These are phyloP conservation scores for Tenodera sinensis DNA, from an alignment of 2,888 invertebrate species.

Conservation along the genomic window DNA sequence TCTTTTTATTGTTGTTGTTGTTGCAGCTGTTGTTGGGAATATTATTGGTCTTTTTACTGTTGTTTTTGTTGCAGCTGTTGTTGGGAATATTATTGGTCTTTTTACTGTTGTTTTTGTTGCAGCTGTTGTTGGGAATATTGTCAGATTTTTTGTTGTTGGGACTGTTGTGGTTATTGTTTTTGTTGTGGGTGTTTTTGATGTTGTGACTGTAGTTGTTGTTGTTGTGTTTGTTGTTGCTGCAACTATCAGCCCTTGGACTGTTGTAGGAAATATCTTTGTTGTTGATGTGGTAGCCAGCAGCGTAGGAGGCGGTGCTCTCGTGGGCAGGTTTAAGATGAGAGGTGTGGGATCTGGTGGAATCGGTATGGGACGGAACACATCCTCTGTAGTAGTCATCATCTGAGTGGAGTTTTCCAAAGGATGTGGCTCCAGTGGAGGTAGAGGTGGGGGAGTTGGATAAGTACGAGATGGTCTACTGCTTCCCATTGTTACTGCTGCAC, in stretches of 20 bases:
- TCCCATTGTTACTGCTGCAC: background rate
- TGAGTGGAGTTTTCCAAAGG: background rate
- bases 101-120: no score
- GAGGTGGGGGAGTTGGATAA: conserved; percentile 9
- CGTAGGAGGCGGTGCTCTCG: no score
- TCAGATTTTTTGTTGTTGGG: background rate
- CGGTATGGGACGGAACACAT: background rate
- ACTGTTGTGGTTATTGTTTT: background rate
- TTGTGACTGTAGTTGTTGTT: background rate
- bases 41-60: no score
- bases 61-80: no score
- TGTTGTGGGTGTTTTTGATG: background rate
- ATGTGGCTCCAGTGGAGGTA: conserved; percentile 9
- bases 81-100: no score
- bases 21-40: no score
- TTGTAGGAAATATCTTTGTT: background rate
- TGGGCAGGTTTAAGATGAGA: background rate
- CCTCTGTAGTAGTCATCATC: background rate
- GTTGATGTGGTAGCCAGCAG: no score
- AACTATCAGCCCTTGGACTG: background rate
- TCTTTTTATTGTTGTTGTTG: no score
- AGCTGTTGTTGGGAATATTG: no score
- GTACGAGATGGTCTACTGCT: background rate
- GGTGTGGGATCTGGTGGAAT: conserved; percentile 9
- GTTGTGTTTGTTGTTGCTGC: background rate